phyloP scores from a whole-genome alignment of 2,113 vertebrate species.

The Athene noctua region DNA sequence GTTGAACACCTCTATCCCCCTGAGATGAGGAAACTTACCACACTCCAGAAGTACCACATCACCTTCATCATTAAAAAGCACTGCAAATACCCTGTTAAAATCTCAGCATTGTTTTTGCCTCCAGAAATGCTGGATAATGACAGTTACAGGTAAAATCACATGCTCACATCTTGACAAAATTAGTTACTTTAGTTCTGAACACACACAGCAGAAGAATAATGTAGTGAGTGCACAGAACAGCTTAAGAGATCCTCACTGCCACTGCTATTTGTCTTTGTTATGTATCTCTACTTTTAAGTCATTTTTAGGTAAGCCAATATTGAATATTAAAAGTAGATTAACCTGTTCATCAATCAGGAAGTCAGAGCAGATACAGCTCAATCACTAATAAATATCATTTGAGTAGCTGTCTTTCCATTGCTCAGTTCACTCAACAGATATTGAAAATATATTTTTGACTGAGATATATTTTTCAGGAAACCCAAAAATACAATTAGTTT shows the following conservation, averaged over 20 bases:
- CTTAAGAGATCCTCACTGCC: neutral
- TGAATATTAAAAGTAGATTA: neutral
- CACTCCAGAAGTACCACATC: neutral
- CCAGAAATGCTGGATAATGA: neutral
- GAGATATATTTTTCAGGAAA: neutral
- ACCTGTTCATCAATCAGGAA: neutral
- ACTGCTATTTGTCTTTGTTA: neutral
- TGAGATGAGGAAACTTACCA: neutral
- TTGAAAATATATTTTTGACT: neutral
- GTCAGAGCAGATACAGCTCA: neutral
- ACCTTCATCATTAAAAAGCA: neutral
- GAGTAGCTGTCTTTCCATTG: neutral
- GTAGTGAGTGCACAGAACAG: neutral
- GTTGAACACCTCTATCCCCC: neutral
- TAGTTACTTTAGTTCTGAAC: neutral
- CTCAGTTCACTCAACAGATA: neutral
- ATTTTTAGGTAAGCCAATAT: neutral
- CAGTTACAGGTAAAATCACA: neutral
- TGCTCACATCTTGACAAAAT: neutral
- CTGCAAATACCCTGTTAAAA: neutral
- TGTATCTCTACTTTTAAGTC: neutral
- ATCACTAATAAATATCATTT: neutral
- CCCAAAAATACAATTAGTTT: neutral
- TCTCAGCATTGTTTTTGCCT: neutral
- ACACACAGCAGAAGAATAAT: neutral